A percentile compares a stretch with the other conserved stretches of the same genome.
Evolutionary conservation across 2,888 invertebrate genomes (phyloP).

Genomic region (Drosophila emarginata): DNA sequence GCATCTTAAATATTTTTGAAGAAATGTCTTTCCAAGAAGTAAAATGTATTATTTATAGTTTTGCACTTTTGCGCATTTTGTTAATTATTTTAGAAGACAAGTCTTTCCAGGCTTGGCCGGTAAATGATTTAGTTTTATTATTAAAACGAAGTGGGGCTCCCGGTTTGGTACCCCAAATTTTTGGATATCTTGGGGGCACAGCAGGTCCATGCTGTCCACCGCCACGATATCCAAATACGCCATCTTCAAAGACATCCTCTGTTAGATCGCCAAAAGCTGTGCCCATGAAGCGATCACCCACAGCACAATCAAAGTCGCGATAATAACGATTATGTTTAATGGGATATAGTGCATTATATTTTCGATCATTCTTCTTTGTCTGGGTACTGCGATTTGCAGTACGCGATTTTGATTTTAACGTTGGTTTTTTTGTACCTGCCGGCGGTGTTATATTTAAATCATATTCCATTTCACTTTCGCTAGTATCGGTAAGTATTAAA

Average conservation of each 20-base stretch:
- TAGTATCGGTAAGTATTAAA: slow-evolving; percentile 78
- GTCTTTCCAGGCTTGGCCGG: neutral
- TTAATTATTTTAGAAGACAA: neutral
- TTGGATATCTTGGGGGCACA: neutral
- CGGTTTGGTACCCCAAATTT: slow-evolving; percentile 15
- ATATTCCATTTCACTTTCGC: slow-evolving; percentile 85
- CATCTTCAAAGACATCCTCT: slow-evolving; percentile 57
- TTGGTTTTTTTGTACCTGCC: slow-evolving; percentile 85
- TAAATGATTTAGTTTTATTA: neutral
- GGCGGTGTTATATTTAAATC: slow-evolving; percentile 88
- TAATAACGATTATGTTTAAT: slow-evolving; percentile 53
- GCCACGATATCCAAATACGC: slow-evolving; percentile 49
- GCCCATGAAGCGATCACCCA: slow-evolving; percentile 57
- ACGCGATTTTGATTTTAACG: slow-evolving; percentile 80
- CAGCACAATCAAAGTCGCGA: slow-evolving; percentile 71
- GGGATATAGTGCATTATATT: slow-evolving; percentile 50
- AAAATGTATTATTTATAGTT: neutral
- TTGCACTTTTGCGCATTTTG: neutral
- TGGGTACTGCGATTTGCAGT: slow-evolving; percentile 85
- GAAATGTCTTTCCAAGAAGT: slow-evolving; percentile 1
- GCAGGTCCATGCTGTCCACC: slow-evolving; percentile 50
- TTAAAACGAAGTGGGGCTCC: slow-evolving; percentile 22
- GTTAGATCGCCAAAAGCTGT: slow-evolving; percentile 45
- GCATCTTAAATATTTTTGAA: neutral
- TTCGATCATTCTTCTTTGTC: slow-evolving; percentile 83